These are phyloP conservation scores for Drosophila incognita DNA, from an alignment of 2,888 invertebrate genomes.

Conservation along the genomic window DNA sequence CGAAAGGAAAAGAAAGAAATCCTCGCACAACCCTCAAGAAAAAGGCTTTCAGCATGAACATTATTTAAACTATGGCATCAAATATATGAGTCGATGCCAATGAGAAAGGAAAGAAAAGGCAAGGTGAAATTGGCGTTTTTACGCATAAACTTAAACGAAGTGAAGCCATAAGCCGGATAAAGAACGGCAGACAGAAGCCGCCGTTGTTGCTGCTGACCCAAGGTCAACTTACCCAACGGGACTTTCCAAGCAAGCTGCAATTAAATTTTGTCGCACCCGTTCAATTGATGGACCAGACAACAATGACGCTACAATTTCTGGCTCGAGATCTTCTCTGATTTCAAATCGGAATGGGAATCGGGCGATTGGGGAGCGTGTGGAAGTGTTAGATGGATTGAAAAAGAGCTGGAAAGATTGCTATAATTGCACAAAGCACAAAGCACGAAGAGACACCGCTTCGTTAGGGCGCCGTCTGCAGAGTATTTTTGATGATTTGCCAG, in stretches of 20 bases:
- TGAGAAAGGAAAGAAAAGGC: not conserved
- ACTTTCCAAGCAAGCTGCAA: slow-evolving; percentile 36
- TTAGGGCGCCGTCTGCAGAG: slow-evolving; percentile 45
- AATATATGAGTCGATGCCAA: slow-evolving; percentile 29
- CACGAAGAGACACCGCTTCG: slow-evolving; percentile 54
- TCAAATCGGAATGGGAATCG: not conserved
- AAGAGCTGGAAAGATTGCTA: slow-evolving; percentile 14
- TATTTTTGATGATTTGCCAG: slow-evolving; percentile 62
- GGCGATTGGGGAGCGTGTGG: not conserved
- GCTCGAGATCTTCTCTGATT: slow-evolving; percentile 5
- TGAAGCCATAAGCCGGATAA: slow-evolving; percentile 20
- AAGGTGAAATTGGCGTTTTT: slow-evolving; percentile 36
- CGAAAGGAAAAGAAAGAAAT: slow-evolving; percentile 12
- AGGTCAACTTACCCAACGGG: slow-evolving; percentile 33
- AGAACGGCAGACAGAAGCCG: not conserved
- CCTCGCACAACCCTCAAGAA: slow-evolving; percentile 8
- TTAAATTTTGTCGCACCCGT: slow-evolving; percentile 42
- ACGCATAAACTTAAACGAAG: slow-evolving; percentile 31
- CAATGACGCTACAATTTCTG: slow-evolving; percentile 45
- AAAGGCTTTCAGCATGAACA: slow-evolving; percentile 38
- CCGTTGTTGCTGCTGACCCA: slow-evolving; percentile 9
- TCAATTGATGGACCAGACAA: slow-evolving; percentile 47
- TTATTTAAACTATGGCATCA: slow-evolving; percentile 51
- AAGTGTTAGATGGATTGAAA: not conserved
- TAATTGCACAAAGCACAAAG: slow-evolving; percentile 74